Conservation (phyloP, 2,113 vertebrate species). For the Amblyornis subalaris region DNA sequence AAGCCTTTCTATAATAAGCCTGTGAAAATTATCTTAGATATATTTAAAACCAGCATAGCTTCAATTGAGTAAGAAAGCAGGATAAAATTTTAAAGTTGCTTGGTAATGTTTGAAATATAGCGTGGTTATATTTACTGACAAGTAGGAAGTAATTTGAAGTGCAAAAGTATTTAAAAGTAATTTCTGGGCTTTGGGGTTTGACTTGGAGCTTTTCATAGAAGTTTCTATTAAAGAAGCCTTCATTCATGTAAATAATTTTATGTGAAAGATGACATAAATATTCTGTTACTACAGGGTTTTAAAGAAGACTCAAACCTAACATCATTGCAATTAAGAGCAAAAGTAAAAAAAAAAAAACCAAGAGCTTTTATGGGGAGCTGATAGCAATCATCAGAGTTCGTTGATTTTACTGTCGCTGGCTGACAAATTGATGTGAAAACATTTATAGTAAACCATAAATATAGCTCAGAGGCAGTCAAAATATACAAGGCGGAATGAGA, state of each 20-base stretch:
- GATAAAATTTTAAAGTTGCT: background rate
- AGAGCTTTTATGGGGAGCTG: background rate
- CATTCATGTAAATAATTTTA: background rate
- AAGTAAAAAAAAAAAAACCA: background rate
- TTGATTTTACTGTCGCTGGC: background rate
- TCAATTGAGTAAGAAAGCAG: background rate
- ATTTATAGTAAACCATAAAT: background rate
- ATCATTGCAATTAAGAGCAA: background rate
- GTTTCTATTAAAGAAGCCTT: background rate
- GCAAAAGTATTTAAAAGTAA: background rate
- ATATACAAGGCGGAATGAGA: background rate
- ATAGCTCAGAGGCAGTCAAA: background rate
- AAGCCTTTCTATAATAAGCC: background rate
- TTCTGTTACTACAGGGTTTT: background rate
- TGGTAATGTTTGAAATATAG: background rate
- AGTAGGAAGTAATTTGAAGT: background rate
- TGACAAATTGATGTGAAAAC: constrained; percentile 11
- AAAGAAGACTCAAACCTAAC: background rate
- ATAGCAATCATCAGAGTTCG: background rate
- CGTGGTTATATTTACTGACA: background rate
- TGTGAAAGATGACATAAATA: background rate
- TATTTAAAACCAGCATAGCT: background rate
- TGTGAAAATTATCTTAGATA: background rate
- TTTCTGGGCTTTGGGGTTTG: background rate
- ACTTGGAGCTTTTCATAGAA: background rate